These are phyloP conservation scores for Bradynema listronoti DNA, from an alignment of 1,140 invertebrate species.

Conservation along the genomic window DNA sequence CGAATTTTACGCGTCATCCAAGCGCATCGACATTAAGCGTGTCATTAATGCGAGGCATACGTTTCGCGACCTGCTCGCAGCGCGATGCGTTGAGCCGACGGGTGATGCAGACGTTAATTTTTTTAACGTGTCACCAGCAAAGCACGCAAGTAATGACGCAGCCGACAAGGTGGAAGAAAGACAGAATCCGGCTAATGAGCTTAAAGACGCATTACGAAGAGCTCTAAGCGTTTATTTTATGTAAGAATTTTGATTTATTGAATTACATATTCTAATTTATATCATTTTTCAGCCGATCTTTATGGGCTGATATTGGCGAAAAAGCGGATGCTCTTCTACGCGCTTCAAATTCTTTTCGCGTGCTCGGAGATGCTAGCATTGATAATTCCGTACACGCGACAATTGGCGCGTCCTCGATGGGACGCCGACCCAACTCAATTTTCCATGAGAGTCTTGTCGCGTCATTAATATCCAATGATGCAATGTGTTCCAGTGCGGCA, in stretches of 20 bases:
- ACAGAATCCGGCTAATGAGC: not conserved
- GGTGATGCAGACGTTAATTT: conserved; percentile 2
- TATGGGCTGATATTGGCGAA: conserved; percentile 10
- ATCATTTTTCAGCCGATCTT: conserved; percentile 12
- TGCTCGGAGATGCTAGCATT: conserved; percentile 1
- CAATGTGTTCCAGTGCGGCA: not conserved
- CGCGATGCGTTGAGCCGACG: conserved; percentile 13
- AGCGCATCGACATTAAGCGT: too few species aligned
- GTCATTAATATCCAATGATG: conserved; percentile 7
- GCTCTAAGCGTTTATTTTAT: not conserved
- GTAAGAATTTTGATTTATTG: not conserved
- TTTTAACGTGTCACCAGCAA: conserved; percentile 5
- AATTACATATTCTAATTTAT: too few species aligned
- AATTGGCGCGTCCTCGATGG: conserved; percentile 8
- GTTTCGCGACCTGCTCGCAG: conserved; percentile 8
- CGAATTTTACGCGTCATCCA: too few species aligned
- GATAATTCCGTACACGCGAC: conserved; percentile 1
- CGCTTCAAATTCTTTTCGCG: not conserved
- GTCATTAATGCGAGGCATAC: not conserved
- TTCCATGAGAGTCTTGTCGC: conserved; percentile 14
- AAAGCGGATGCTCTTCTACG: conserved; percentile 8
- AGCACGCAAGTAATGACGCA: not conserved
- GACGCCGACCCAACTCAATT: conserved; percentile 13
- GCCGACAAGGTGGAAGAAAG: not conserved
- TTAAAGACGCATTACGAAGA: conserved; percentile 1